Evolutionary conservation across 2,113 vertebrate genomes (phyloP), one percentile per base, ranked within the genome.

Genomic region (Gasterosteus aculeatus): DNA sequence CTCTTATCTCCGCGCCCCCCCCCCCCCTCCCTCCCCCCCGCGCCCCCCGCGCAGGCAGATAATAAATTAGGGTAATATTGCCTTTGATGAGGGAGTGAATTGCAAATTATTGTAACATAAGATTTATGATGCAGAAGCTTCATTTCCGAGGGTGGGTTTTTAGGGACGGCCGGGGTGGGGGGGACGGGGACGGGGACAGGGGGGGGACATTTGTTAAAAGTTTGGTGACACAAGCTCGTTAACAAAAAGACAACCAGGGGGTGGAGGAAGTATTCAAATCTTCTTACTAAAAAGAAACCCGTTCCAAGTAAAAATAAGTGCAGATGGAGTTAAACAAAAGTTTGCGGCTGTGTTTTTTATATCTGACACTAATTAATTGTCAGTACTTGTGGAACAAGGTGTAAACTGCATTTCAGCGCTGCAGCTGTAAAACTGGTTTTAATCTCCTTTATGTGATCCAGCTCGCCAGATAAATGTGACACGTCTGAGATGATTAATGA

Each of bases 21-120:
- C 22, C 22, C 22, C 22, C 22, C 22, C 22, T 1, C 22, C 1
- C 22, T 1, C 22, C 22, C 22, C 22, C 22, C 22, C 91, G 83
- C 88, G 68, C 87, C 88, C 91, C 88, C 86, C 82, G 84, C 81
- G 83, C 86, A 33, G 87, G 93, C 92, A 94, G 92, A 94, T 94
- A 94, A 95, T 95, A 95, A 94, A 95, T 95, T 95, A 95, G 93
- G 90, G 90, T 94, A 95, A 95, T 95, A 94, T 95, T 94, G 93
- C 91, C 93, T 93, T 94, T 95, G 93, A 94, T 94, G 94, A 94
- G 93, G 93, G 93, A 94, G 93, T 91, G 94, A 94, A 95, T 95
- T 93, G 93, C 94, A 95, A 95, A 95, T 95, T 94, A 94, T 94
- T 93, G 93, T 93, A 94, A 94, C 93, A 93, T 94, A 93, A 94